Evolutionary conservation across 2,888 invertebrate species (phyloP), one percentile per base, ranked within the genome.

Genomic region (Argyresthia albistria): DNA sequence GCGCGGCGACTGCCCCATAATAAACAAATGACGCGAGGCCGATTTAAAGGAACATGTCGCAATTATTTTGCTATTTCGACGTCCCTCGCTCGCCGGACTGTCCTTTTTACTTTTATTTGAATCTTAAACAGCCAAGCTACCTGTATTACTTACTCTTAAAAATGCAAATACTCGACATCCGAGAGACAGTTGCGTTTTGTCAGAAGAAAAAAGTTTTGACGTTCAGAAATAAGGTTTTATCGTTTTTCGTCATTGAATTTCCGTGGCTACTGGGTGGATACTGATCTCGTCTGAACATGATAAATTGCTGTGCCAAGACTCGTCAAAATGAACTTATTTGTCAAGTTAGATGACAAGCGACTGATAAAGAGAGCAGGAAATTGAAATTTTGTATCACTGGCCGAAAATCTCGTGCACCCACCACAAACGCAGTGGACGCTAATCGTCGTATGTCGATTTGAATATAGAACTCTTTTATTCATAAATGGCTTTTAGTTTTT

Each of bases 301-400:
- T 77, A 76, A 74, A 81, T 79, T 64, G 65, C 72, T 63, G 59
- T 70, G 74, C 70, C 59, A 65, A 67, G 73, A 72, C 76, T 78
- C 82, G 80, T 83, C 84, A 86, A 82, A 86, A 83, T 77, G 77
- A 83, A 79, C 82, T 76, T 81, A 86, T 86, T 86, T 84, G 84
- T 86, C 84, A 84, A 80, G 75, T 73, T 70, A 81, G 84, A 86
- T 84, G 79, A 79, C 67, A 66, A 69, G 60, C 62, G 60, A 59
- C 60, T 65, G 83, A 86, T 86, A 86, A 83, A 65, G 66, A 64
- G 69, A 71, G 71, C 81, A 86, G 86, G 86, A 86, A 86, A 86
- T 86, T 86, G 86, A 80, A 83, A 80, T 86, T 77, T 50, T 80
- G 80, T 84, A 86, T 84, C 84, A 72, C 80, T 70, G 76, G 67